Conservation (phyloP, 1,140 invertebrate species). For the Riptortus pedestris region DNA sequence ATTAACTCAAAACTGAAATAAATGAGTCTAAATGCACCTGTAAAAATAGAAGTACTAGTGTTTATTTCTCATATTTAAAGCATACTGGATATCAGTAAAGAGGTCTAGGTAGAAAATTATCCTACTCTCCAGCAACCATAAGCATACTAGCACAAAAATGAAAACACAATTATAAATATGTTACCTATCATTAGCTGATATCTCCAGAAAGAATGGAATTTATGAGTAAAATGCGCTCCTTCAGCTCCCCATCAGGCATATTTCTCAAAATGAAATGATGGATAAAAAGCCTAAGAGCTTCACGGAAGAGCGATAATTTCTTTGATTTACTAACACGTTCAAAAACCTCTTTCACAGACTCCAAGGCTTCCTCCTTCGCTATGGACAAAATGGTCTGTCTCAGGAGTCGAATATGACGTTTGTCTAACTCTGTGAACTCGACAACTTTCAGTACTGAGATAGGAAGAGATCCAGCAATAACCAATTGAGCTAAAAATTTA, state of each 20-base stretch:
- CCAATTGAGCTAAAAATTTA: constrained; percentile 66
- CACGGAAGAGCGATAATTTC: constrained; percentile 59
- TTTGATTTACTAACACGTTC: constrained; percentile 49
- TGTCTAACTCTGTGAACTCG: constrained; percentile 68
- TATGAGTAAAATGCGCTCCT: constrained; percentile 26
- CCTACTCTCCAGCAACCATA: too few species aligned
- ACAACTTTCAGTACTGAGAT: constrained; percentile 81
- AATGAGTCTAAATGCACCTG: too few species aligned
- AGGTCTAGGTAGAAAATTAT: too few species aligned
- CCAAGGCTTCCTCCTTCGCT: constrained; percentile 46
- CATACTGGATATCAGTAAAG: too few species aligned
- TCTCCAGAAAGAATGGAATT: neutral
- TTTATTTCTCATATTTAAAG: too few species aligned
- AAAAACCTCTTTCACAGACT: constrained; percentile 46
- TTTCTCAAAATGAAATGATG: constrained; percentile 66
- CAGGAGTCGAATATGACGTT: constrained; percentile 54
- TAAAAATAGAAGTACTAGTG: too few species aligned
- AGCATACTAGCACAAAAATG: too few species aligned
- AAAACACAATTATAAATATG: too few species aligned
- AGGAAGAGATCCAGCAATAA: constrained; percentile 63
- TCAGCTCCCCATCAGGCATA: constrained; percentile 38
- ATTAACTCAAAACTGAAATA: too few species aligned
- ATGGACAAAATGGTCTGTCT: constrained; percentile 58
- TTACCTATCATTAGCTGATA: neutral
- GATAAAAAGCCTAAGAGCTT: constrained; percentile 66